A percentile compares a stretch with the other conserved stretches of the same genome.
Evolutionary conservation across 2,113 vertebrate genomes (phyloP).

Genomic region (Stictonetta naevosa): DNA sequence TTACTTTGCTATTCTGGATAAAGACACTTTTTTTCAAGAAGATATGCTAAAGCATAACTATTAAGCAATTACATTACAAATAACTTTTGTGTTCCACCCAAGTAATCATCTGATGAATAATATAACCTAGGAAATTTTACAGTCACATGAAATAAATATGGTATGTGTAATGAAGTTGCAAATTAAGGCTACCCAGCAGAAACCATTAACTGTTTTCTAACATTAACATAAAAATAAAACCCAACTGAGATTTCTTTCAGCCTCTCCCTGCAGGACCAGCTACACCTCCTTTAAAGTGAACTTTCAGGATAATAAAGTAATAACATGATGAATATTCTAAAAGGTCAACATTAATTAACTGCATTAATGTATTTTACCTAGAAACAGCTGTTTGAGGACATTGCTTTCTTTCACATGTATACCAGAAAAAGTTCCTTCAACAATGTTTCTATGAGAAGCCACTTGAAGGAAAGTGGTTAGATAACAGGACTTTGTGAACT

Average conservation of each 20-base stretch:
- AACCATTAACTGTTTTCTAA: slow-evolving; percentile 50
- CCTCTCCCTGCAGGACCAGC: slow-evolving; percentile 31
- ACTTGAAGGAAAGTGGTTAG: neutral
- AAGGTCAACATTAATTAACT: slow-evolving; percentile 77
- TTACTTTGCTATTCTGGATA: slow-evolving; percentile 50
- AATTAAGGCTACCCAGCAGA: slow-evolving; percentile 39
- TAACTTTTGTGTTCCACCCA: neutral
- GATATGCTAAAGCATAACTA: slow-evolving; percentile 43
- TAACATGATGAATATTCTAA: slow-evolving; percentile 72
- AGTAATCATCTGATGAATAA: slow-evolving; percentile 19
- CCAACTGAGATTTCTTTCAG: neutral
- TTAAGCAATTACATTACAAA: slow-evolving; percentile 55
- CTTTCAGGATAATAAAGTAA: slow-evolving; percentile 58
- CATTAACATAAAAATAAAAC: slow-evolving; percentile 62
- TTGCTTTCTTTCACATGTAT: neutral
- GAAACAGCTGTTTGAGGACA: slow-evolving; percentile 44
- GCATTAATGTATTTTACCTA: slow-evolving; percentile 66
- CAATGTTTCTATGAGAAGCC: neutral
- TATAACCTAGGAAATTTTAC: slow-evolving; percentile 46
- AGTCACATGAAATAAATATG: slow-evolving; percentile 40
- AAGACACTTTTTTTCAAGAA: slow-evolving; percentile 52
- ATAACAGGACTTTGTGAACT: neutral
- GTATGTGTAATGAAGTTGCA: slow-evolving; percentile 22
- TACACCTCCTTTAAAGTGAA: slow-evolving; percentile 48
- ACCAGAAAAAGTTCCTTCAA: neutral